Base-by-base conservation (phyloP, 2,888 invertebrate genomes). In the Phrixothrix hirtus region DNA sequence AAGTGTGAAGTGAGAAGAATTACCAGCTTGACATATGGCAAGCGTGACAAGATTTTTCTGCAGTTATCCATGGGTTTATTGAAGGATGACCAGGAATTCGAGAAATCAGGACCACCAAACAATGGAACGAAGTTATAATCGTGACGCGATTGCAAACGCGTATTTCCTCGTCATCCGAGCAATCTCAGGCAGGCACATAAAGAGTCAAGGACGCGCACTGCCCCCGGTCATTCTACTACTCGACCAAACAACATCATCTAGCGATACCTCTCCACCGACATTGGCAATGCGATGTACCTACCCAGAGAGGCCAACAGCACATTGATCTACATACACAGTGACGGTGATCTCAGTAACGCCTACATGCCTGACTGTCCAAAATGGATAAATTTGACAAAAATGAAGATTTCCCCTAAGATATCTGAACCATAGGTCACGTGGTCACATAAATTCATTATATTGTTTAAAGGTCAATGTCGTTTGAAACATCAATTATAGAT, bases 301-400 rank as follows among this genome's bases (percentile, higher is more conserved):
- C 44, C 54, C 39, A 43, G 45, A 34, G 53, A 59, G 59, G 59
- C 55, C 59, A 59, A 58, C 59, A 59, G 46, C 59, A 59, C 59
- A 59, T 58, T 59, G 59, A 59, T 58, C 59, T 57, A 59, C 55
- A 59, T 59, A 59, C 57, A 57, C 55, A 59, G 36, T 59, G 54
- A 46, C 70, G 67, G 58, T 68, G 66, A 68, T 69, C 68, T 68
- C 70, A 67, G 69, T 66, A 68, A 68, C 66, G 67, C 67, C 68
- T 62, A 68, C 68, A 65, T 52, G 39, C 57, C 34, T 42, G 12
- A 14, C 42, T 17, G 41, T 46, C 52, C 39, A 52, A 52, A 38
- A 35, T 45, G 39, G 44, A 44, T 39, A 43, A n/a, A n/a, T n/a
- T n/a, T n/a, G n/a, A n/a, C n/a, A n/a, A n/a, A n/a, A n/a, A n/a